phyloP scores from a whole-genome alignment of 1,140 invertebrate species.

The Neodiprion pinetum region DNA sequence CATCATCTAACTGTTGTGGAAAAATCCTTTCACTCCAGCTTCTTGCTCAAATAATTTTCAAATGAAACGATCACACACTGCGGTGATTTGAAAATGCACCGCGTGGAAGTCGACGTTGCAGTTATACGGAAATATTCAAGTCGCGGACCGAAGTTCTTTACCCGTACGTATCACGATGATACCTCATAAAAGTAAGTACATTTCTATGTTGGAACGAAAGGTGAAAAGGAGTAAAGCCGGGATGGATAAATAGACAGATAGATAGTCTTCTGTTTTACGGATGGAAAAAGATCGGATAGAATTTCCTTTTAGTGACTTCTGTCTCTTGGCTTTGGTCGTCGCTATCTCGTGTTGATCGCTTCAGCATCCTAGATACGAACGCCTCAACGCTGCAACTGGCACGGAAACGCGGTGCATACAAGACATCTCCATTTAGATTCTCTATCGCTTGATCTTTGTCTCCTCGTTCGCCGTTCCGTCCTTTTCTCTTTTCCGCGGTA shows the following conservation, averaged over 20 bases:
- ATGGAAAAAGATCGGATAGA: slow-evolving; percentile 42
- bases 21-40: no score
- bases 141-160: no score
- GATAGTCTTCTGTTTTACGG: neutral
- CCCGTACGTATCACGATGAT: no score
- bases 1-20: no score
- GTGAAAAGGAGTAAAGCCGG: slow-evolving; percentile 6
- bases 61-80: no score
- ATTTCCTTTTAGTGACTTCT: slow-evolving; percentile 56
- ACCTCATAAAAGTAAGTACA: no score
- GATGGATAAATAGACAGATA: slow-evolving; percentile 14
- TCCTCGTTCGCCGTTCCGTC: neutral
- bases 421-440: slow-evolving; percentile 60
- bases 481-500: neutral
- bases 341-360: slow-evolving; percentile 39
- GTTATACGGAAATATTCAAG: no score
- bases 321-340: slow-evolving; percentile 46
- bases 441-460: neutral
- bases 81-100: no score
- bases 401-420: slow-evolving; percentile 52
- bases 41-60: no score
- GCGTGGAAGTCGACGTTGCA: no score
- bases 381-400: slow-evolving; percentile 15
- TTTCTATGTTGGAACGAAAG: neutral
- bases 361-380: slow-evolving; percentile 41